Base-by-base conservation (phyloP, 1,140 invertebrate genomes). In the Temnothorax curvispinosus region DNA sequence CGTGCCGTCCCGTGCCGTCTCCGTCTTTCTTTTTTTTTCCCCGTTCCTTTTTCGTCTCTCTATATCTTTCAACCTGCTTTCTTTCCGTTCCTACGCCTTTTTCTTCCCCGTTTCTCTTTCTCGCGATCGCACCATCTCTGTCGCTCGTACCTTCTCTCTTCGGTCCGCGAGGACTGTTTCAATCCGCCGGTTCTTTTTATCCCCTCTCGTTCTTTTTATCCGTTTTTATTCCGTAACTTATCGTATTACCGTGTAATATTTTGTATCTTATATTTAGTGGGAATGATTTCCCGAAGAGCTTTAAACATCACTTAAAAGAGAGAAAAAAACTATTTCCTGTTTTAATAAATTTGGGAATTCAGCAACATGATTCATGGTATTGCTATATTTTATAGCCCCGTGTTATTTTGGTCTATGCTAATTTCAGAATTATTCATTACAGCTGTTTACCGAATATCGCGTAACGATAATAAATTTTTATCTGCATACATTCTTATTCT, bases 11-110 rank as follows among this genome's bases (percentile, higher is more conserved):
- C 71, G 32, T 65, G 47, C 47, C 87, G 64, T 85, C 62, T 41
- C 65, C 80, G 81, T 77, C 52, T 72, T 58, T 87, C 87, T 88
- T 90, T 52, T 82, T 18, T 87, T 56, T 77, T n/a, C 56, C 56
- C n/a, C 54, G 47, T 44, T 87, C 54, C 65, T 74, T 81, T 56
- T 65, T 41, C 69, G 21, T 35, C 72, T 85, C 41, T n/a, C 76
- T 27, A 9, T 38, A 2, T 62, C 54, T 60, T 69, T 75, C 62
- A 52, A 54, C 44, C 11, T 47, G 78, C 77, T 47, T 82, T 71
- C 50, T 50, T 58, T 38, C 71, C 86, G 81, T 76, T 87, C 67
- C 44, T 72, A 58, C 60, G 52, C 54, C n/a, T 47, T 71, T 18
- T 18, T 7, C 54, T 18, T 69, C 58, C 81, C 54, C 41, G 32